Evolutionary conservation across 1,140 invertebrate genomes (phyloP), one percentile per base, ranked within the genome.

Genomic region (Drosophila tristis): DNA sequence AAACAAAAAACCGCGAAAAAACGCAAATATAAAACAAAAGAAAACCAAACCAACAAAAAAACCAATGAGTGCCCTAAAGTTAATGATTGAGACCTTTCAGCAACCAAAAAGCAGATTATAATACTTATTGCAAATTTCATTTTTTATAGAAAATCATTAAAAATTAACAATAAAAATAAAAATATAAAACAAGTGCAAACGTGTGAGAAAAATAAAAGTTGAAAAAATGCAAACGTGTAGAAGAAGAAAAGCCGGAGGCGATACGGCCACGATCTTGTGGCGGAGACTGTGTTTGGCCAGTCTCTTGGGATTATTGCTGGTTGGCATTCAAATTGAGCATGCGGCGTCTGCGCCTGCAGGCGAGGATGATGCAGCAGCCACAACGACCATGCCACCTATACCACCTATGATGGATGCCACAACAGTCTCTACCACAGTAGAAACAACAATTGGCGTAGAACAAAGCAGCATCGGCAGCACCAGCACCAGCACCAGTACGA

Each of bases 321-420:
- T 89, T 82, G 84, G 76, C 84, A 89, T 89, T 89, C 84, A 89
- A 89, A 89, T 89, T 72, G 79, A 89, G 68, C 76, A 64, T 25
- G 84, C 79, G 45, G 73, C 80, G 84, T 89, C 84, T 80, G 85
- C 79, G 79, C 84, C 84, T 79, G 84, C 79, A 84, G 84, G 82
- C 84, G 79, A 79, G 66, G 82, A 87, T 80, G 80, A 72, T 61
- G 68, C 84, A 44, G 72, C 64, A 54, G 53, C 31, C 49, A 68
- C 64, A 58, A 74, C 66, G 39, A 59, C 60, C 47, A 57, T 59
- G 61, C 84, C 84, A 68, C 58, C 76, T 20, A 20, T 20, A 20
- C 23, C 84, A 68, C 58, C 77, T 23, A 16, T 79, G 75, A 16
- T 79, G 75, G 79, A 89, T 67, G 64, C 65, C 75, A 84, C 84